Evolutionary conservation across 2,888 invertebrate genomes (phyloP).

Genomic region (Macaria notata): DNA sequence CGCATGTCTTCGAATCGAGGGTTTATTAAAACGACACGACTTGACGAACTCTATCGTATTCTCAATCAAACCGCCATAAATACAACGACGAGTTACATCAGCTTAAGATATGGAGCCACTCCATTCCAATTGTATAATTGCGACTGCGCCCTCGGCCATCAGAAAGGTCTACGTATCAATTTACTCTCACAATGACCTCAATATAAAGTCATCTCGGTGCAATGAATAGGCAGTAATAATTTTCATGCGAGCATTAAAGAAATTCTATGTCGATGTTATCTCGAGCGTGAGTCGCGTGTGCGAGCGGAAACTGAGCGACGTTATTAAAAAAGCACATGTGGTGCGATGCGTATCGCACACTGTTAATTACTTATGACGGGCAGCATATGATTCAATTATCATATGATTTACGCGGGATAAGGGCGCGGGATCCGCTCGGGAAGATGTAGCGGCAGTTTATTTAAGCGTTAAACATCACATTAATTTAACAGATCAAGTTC

Average conservation of each 20-base stretch:
- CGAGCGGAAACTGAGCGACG: constrained; percentile 70
- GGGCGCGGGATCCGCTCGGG: constrained; percentile 51
- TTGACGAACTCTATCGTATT: constrained; percentile 11
- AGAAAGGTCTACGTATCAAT: constrained; percentile 65
- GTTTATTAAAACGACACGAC: constrained; percentile 11
- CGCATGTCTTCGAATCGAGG: constrained; percentile 8
- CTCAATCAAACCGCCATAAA: constrained; percentile 36
- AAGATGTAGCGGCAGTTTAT: constrained; percentile 60
- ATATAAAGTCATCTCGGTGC: constrained; percentile 68
- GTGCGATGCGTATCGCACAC: constrained; percentile 77
- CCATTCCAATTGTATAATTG: constrained; percentile 55
- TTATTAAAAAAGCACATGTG: constrained; percentile 81
- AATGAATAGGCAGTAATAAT: constrained; percentile 66
- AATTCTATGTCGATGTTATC: constrained; percentile 76
- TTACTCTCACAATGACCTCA: constrained; percentile 75
- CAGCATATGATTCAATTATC: constrained; percentile 83
- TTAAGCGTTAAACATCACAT: constrained; percentile 75
- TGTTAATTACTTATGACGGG: constrained; percentile 81
- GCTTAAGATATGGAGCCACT: constrained; percentile 44
- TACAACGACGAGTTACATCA: constrained; percentile 36
- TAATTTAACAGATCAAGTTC: constrained; percentile 66
- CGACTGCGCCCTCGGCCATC: constrained; percentile 57
- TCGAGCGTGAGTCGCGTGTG: constrained; percentile 70
- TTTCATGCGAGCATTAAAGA: constrained; percentile 72
- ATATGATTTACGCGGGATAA: constrained; percentile 75